Evolutionary conservation across 2,888 invertebrate species (phyloP), one percentile per base, ranked within the genome.

Genomic region (Zygaena filipendulae): DNA sequence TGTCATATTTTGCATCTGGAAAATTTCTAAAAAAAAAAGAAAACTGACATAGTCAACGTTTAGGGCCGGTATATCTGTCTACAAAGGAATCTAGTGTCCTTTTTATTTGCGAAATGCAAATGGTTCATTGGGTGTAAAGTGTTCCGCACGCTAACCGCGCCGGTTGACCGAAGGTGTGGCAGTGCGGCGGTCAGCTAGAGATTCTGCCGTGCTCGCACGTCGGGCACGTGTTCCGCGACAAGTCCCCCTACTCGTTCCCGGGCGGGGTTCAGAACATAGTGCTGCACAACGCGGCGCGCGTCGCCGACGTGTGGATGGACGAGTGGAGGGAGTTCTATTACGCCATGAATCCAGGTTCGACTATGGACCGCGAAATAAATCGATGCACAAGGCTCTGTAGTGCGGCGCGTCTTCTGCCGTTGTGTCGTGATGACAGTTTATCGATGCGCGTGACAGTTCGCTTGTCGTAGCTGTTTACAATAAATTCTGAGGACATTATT

Each of bases 231-330:
- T 97, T 97, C 84, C 87, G 97, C 52, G 96, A 96, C 86, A 94
- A 95, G 81, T 95, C 96, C 39, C 99, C 99, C 27, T 99, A 99
- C 82, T 92, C 95, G 43, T 98, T 99, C 88, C 99, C 99, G 33
- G 99, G 99, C 51, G 99, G 97, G 44, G 95, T 95, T 48, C 92
- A 93, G 69, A 92, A 92, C 79, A 91, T 98, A 60, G 97, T 98
- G 56, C 90, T 97, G 53, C 95, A 97, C 82, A 99, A 99, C 83
- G 95, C 97, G 49, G 95, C 97, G 54, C 87, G 99, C 56, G 96
- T 97, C 54, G 98, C 97, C 54, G 95, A 97, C 77, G 99, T 99
- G 58, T 99, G 99, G 99, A 92, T 99, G 91, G 99, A 98, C 87
- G 96, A 98, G 79, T 98, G 97, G 93, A 91, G 95, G 77, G 95